Evolutionary conservation across 2,888 invertebrate species (phyloP).

Genomic region (Callyntrura guangdongensis): DNA sequence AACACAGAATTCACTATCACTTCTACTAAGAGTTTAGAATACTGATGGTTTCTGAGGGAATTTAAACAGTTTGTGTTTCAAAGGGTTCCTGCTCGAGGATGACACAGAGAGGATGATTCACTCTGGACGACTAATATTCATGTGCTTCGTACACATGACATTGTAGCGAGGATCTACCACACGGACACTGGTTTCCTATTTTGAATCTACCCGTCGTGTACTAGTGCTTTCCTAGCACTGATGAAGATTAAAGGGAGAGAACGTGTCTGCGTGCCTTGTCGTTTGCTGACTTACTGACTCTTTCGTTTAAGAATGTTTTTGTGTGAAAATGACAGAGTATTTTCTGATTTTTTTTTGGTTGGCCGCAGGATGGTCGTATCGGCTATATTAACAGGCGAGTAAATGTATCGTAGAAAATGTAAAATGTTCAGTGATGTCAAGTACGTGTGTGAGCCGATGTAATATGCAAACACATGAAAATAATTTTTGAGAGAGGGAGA

Average conservation of each 20-base stretch:
- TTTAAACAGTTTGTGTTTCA: background rate
- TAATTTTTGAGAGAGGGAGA: constrained; percentile 55
- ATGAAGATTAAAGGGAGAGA: background rate
- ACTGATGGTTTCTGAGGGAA: too few relatives aligned
- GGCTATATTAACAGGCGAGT: background rate
- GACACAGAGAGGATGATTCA: too few relatives aligned
- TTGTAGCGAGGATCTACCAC: too few relatives aligned
- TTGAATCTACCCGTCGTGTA: background rate
- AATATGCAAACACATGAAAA: constrained; percentile 46
- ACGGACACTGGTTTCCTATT: too few relatives aligned
- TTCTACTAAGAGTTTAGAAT: too few relatives aligned
- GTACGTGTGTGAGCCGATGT: background rate
- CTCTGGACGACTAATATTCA: too few relatives aligned
- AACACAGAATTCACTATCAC: too few relatives aligned
- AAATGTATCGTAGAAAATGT: constrained; percentile 7
- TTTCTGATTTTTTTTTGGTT: constrained; percentile 44
- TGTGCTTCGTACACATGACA: too few relatives aligned
- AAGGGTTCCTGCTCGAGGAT: too few relatives aligned
- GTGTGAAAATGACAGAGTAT: constrained; percentile 59
- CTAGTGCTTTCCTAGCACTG: background rate
- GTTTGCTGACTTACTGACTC: constrained; percentile 55
- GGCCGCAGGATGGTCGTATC: background rate
- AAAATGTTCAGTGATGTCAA: background rate
- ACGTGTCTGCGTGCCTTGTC: constrained; percentile 44
- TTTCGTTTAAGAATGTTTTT: constrained; percentile 57